These are phyloP conservation scores for Mastomys natalensis DNA, from an alignment of 2,113 vertebrate species.

Conservation along the genomic window DNA sequence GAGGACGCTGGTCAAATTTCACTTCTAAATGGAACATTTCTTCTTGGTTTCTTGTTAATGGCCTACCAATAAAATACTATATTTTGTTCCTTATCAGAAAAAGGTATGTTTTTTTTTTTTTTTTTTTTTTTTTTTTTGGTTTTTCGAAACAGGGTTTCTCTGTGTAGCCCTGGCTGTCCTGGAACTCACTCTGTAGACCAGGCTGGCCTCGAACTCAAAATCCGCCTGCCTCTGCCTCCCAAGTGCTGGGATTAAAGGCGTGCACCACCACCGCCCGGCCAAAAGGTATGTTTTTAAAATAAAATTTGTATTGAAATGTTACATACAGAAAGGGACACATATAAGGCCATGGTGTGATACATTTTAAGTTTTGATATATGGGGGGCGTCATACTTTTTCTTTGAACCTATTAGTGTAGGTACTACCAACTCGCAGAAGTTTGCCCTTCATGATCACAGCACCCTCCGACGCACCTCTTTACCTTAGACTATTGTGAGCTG, in stretches of 20 bases:
- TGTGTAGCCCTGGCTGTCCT: too few relatives aligned
- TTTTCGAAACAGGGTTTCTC: too few relatives aligned
- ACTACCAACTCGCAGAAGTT: neutral
- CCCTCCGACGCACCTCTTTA: neutral
- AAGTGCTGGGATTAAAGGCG: too few relatives aligned
- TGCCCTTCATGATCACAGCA: neutral
- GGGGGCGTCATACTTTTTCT: neutral
- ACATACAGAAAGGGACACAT: neutral
- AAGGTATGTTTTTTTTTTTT: neutral
- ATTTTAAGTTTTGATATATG: constrained; percentile 26
- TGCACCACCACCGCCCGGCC: too few relatives aligned
- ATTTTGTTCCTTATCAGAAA: constrained; percentile 50
- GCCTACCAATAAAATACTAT: constrained; percentile 35
- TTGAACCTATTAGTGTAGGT: neutral
- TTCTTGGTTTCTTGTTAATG: neutral
- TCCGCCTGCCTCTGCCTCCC: too few relatives aligned
- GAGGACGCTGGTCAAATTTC: constrained; percentile 11
- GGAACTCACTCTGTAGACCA: too few relatives aligned
- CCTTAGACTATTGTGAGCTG: neutral
- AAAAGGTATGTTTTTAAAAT: neutral
- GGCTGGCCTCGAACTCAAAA: too few relatives aligned
- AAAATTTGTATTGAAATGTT: constrained; percentile 46
- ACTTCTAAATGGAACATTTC: neutral
- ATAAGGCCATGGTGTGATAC: neutral
- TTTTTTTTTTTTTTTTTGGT: too few relatives aligned